Evolutionary conservation across 2,888 invertebrate genomes (phyloP), one percentile per base, ranked within the genome.

Genomic region (Psylliodes chrysocephalus): DNA sequence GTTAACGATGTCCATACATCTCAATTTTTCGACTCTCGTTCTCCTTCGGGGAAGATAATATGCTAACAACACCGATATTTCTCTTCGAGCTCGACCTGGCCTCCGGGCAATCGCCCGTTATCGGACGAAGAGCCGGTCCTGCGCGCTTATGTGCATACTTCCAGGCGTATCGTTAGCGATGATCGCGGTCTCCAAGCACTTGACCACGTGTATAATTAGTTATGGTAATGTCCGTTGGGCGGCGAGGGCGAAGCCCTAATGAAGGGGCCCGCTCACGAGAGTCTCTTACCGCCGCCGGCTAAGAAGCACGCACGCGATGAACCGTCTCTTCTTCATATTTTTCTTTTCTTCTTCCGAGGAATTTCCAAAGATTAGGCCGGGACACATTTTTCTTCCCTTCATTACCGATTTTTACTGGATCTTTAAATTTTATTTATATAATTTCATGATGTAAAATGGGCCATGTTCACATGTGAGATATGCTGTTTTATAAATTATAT

Each of bases 151-250:
- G 63, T 44, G 28, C 47, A 60, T 47, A 54, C 44, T 44, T 52
- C 18, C 22, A 12, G 44, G n/a, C 42, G 55, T 64, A 64, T 64
- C 63, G 63, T 64, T 60, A 60, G 60, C 49, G 47, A 55, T 60
- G 60, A 64, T 64, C 63, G 52, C 59, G 56, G 63, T 63, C 52
- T 44, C 49, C 60, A 44, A 64, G 60, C 47, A 55, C 66, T 60
- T 56, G 77, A 76, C 78, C 79, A 79, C 79, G 80, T 81, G 79
- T 81, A 81, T 82, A 82, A 82, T 82, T 82, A 81, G 79, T 78
- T 81, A 82, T 82, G 82, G 78, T 81, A 81, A 81, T 82, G 80
- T 74, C 76, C 74, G 77, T 75, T 78, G 78, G 80, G 79, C 80
- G 80, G 80, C 79, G 81, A 79, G 81, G 81, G 80, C 79, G 81